Base-by-base conservation (phyloP, 1,140 invertebrate species). In the Spodoptera litura region DNA sequence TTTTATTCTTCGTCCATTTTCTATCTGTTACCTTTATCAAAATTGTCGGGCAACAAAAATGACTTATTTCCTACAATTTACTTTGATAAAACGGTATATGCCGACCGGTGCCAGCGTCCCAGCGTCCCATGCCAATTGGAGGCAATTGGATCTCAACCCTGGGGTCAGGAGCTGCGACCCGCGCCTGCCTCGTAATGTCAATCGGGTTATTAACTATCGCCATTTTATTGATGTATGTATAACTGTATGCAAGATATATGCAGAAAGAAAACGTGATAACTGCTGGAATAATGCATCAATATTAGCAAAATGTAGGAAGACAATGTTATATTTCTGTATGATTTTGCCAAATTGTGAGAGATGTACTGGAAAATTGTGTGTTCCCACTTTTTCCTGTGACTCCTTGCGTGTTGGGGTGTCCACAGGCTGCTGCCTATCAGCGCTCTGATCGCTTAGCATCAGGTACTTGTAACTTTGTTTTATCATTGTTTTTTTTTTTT, bases 1-100 rank as follows among this genome's bases (percentile, higher is more conserved):
- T 66, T 11, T 66, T 4, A 2, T 4, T 38, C 15, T 3, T 2
- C 25, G 49, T 4, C 25, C 44, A 53, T 11, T 53, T 70, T 31
- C 27, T 25, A 31, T 13, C 49, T 12, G 11, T 31, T 70, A 70
- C 49, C 44, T 27, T 49, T 56, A 12, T 27, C 58, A 35, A 70
- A 52, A 66, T 68, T 68, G 64, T 25, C 44, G 11, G 35, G 5
- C 53, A 51, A 52, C 66, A 70, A 70, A 70, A 70, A 70, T 70
- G 49, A 70, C 49, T 70, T 52, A 70, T 70, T 70, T 53, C 66
- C 66, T 70, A 70, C 66, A 70, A 53, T 70, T 70, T 70, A 25
- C 66, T 70, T 52, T 70, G 64, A 68, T 20, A 52, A 27, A 68
- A 27, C 20, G 44, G 44, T 38, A 70, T 70, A 53, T 53, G 44